phyloP scores from a whole-genome alignment of 2,113 vertebrate species.

The Trematocara macrostoma region DNA sequence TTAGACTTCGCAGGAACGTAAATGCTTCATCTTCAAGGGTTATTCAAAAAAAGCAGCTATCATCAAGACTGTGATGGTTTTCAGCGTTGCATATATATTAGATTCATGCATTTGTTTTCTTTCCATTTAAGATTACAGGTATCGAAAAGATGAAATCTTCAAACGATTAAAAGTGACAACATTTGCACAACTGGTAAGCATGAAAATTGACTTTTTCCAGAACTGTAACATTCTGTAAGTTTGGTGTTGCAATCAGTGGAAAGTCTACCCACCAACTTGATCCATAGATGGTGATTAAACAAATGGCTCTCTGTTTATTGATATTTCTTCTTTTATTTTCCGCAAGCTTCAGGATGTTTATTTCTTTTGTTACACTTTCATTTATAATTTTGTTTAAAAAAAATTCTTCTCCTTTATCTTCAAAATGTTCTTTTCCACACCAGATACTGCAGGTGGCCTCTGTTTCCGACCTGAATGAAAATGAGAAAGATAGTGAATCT shows the following conservation, averaged over 20 bases:
- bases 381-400: not conserved
- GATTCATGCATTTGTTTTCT: not conserved
- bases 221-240: not conserved
- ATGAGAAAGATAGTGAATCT: constrained; percentile 69
- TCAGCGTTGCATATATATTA: not conserved
- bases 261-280: not conserved
- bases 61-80: not conserved
- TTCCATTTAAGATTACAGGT: constrained; percentile 84
- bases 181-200: constrained; percentile 89
- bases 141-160: constrained; percentile 91
- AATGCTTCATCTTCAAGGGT: not conserved
- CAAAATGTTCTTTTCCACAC: not conserved
- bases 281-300: not conserved
- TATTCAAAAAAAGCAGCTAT: not conserved
- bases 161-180: constrained; percentile 93
- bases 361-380: not conserved
- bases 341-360: not conserved
- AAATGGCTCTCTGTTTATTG: not conserved
- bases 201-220: not conserved
- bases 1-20: not conserved
- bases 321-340: not conserved
- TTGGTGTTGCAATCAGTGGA: not conserved
- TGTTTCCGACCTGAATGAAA: constrained; percentile 76
- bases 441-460: constrained; percentile 91
- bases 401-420: not conserved